These are phyloP conservation scores for Rhingia campestris DNA, from an alignment of 2,888 invertebrate species.

Conservation along the genomic window DNA sequence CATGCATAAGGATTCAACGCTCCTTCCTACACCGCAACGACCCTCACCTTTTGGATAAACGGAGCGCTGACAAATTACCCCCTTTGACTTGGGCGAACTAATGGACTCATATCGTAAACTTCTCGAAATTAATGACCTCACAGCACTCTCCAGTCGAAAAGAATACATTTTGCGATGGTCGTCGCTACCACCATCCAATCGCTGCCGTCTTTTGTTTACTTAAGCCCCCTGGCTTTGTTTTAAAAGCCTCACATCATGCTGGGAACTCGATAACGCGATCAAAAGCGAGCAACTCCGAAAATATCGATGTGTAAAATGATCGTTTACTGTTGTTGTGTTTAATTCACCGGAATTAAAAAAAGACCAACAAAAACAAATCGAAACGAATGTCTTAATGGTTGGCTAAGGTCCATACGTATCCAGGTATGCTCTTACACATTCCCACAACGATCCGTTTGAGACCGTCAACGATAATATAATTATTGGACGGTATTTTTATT, in stretches of 20 bases:
- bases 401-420: slow-evolving; percentile 37
- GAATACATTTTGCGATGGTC: slow-evolving; percentile 44
- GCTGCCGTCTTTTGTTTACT: slow-evolving; percentile 62
- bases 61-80: slow-evolving; percentile 65
- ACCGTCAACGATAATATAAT: slow-evolving; percentile 10
- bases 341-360: slow-evolving; percentile 63
- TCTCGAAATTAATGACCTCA: slow-evolving; percentile 75
- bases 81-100: slow-evolving; percentile 70
- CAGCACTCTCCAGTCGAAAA: slow-evolving; percentile 39
- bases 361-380: background rate
- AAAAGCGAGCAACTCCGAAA: background rate
- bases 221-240: slow-evolving; percentile 58
- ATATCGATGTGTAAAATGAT: slow-evolving; percentile 60
- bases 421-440: slow-evolving; percentile 1
- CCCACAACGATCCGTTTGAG: background rate
- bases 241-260: slow-evolving; percentile 59
- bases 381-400: slow-evolving; percentile 65
- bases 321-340: slow-evolving; percentile 54
- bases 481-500: slow-evolving; percentile 24
- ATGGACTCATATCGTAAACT: slow-evolving; percentile 76
- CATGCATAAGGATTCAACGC: too few relatives aligned
- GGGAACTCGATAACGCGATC: slow-evolving; percentile 7
- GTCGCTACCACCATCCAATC: slow-evolving; percentile 24
- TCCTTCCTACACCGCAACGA: background rate
- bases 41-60: slow-evolving; percentile 45